Evolutionary conservation across 2,113 vertebrate species (phyloP).

Genomic region (Chamaetylas fuelleborni): DNA sequence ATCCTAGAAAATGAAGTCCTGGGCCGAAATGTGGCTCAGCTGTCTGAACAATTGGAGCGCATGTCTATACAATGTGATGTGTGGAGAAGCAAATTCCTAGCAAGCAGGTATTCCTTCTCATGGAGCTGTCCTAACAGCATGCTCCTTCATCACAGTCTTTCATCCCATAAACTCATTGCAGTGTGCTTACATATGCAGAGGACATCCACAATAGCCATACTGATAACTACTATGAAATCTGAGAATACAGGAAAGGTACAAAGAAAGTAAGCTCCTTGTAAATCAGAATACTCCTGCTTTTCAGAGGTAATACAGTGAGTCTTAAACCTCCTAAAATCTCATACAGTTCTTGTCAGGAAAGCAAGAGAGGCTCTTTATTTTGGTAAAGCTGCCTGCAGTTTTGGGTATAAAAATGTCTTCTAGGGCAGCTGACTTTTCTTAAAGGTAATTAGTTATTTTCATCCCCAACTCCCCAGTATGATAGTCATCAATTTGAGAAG

Average conservation of each 20-base stretch:
- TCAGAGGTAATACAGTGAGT: background rate
- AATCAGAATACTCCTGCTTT: background rate
- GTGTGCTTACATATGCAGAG: background rate
- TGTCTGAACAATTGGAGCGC: constrained; percentile 90
- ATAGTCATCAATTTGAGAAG: background rate
- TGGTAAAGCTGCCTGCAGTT: background rate
- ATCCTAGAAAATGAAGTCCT: constrained; percentile 92
- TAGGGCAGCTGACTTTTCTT: background rate
- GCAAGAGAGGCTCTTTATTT: background rate
- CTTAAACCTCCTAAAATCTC: background rate
- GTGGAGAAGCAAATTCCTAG: constrained; percentile 99
- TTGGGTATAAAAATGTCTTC: background rate
- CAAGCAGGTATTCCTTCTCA: constrained; percentile 84
- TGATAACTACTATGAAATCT: background rate
- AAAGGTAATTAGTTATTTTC: background rate
- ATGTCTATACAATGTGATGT: constrained; percentile 98
- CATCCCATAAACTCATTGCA: background rate
- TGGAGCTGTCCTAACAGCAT: background rate
- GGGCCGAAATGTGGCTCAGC: constrained; percentile 78
- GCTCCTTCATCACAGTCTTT: background rate
- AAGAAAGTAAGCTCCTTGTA: background rate
- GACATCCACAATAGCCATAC: background rate
- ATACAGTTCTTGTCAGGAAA: background rate
- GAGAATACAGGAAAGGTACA: background rate
- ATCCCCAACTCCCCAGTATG: background rate